A percentile compares a stretch with the other conserved stretches of the same genome.
Evolutionary conservation across 2,113 vertebrate species (phyloP).

Genomic region (Thomomys bottae): DNA sequence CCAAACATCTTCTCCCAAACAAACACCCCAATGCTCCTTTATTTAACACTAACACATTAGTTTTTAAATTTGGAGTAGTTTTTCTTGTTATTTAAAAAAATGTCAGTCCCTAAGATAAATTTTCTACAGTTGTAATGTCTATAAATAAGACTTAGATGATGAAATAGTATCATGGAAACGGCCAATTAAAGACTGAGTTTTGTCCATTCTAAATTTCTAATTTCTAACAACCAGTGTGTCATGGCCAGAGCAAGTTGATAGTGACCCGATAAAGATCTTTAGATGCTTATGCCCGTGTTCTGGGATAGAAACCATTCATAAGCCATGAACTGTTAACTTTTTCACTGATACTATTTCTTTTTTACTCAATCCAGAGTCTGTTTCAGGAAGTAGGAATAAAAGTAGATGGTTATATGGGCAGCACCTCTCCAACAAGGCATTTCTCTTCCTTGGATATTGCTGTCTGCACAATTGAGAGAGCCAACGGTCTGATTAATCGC

Average conservation of each 20-base stretch:
- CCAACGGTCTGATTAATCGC: slow-evolving; percentile 95
- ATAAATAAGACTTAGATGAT: slow-evolving; percentile 19
- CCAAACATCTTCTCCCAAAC: too few species aligned
- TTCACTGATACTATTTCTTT: slow-evolving; percentile 32
- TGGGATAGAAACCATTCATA: neutral
- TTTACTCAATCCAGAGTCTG: slow-evolving; percentile 86
- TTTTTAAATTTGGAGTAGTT: slow-evolving; percentile 39
- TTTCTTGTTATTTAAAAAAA: slow-evolving; percentile 44
- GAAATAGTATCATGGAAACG: slow-evolving; percentile 37
- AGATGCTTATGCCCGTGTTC: slow-evolving; percentile 7
- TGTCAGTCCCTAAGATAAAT: slow-evolving; percentile 38
- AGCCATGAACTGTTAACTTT: slow-evolving; percentile 34
- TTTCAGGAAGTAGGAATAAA: slow-evolving; percentile 94
- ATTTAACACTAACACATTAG: neutral
- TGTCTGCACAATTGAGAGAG: slow-evolving; percentile 98
- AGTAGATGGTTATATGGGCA: slow-evolving; percentile 97
- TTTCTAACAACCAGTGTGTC: slow-evolving; percentile 45
- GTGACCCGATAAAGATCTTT: slow-evolving; percentile 29
- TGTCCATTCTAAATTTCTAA: slow-evolving; percentile 38
- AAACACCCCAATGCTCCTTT: too few species aligned
- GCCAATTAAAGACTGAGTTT: neutral
- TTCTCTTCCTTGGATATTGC: slow-evolving; percentile 94
- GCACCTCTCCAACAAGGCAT: slow-evolving; percentile 88
- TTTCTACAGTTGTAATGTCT: slow-evolving; percentile 55
- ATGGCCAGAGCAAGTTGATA: slow-evolving; percentile 12